phyloP scores from a whole-genome alignment of 2,888 invertebrate species.

The Agrochola lota region DNA sequence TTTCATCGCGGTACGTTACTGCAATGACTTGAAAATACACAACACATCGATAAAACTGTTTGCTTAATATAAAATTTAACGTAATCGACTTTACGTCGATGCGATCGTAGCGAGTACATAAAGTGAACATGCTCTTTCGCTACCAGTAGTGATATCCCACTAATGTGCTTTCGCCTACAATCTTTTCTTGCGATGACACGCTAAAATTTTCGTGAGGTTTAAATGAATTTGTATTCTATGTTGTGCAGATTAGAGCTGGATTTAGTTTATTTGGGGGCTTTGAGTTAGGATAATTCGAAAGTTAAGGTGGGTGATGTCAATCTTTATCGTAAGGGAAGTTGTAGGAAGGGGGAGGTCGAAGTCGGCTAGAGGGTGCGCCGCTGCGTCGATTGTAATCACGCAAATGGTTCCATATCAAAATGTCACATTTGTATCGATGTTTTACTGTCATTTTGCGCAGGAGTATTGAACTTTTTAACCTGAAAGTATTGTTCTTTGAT shows the following conservation, averaged over 20 bases:
- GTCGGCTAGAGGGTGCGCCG: slow-evolving; percentile 84
- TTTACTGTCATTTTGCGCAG: slow-evolving; percentile 82
- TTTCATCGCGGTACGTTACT: slow-evolving; percentile 62
- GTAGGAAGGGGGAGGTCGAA: slow-evolving; percentile 81
- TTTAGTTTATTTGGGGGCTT: slow-evolving; percentile 72
- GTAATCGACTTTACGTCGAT: slow-evolving; percentile 84
- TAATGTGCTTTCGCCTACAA: slow-evolving; percentile 89
- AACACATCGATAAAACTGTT: slow-evolving; percentile 81
- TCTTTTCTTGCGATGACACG: slow-evolving; percentile 89
- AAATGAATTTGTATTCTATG: slow-evolving; percentile 76
- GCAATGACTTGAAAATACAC: slow-evolving; percentile 68
- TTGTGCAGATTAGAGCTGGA: slow-evolving; percentile 71
- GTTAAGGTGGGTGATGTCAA: slow-evolving; percentile 87
- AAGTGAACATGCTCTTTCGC: slow-evolving; percentile 85
- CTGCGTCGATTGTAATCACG: slow-evolving; percentile 90
- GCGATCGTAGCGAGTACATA: slow-evolving; percentile 80
- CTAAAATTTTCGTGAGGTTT: slow-evolving; percentile 76
- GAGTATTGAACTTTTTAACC: slow-evolving; percentile 72
- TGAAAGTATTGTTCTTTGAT: slow-evolving; percentile 22
- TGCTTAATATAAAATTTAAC: slow-evolving; percentile 86
- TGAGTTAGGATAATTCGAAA: slow-evolving; percentile 87
- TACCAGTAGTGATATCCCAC: slow-evolving; percentile 88
- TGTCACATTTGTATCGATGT: slow-evolving; percentile 88
- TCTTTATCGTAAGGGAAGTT: slow-evolving; percentile 90
- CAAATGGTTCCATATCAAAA: slow-evolving; percentile 90